phyloP scores from a whole-genome alignment of 2,797 vertebrate species.

The Antennarius maculatus region DNA sequence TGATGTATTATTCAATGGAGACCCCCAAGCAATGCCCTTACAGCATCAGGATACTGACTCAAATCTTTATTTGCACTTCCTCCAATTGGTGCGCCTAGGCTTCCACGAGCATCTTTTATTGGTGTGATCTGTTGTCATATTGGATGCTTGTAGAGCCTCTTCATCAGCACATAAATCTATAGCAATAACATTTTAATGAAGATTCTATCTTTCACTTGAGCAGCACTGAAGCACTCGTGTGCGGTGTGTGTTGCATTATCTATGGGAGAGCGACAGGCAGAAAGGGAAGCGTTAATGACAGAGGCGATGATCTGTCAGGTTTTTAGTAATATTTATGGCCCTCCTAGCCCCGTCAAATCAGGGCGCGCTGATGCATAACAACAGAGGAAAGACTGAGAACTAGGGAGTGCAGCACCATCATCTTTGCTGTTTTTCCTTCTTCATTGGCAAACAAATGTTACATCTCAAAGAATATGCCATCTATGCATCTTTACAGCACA shows the following conservation, averaged over 20 bases:
- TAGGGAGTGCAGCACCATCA: slow-evolving; percentile 22
- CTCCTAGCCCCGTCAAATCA: slow-evolving; percentile 57
- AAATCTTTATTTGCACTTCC: slow-evolving; percentile 60
- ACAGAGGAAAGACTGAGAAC: slow-evolving; percentile 24
- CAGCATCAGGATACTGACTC: slow-evolving; percentile 32
- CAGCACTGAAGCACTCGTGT: slow-evolving; percentile 28
- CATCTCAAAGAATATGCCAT: slow-evolving; percentile 4
- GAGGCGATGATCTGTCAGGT: slow-evolving; percentile 61
- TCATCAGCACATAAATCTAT: slow-evolving; percentile 66
- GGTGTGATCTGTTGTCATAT: slow-evolving; percentile 67
- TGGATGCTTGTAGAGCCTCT: slow-evolving; percentile 48
- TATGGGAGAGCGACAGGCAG: slow-evolving; percentile 47
- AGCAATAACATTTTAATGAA: slow-evolving; percentile 62
- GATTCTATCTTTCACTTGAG: slow-evolving; percentile 42
- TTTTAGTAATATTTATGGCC: slow-evolving; percentile 69
- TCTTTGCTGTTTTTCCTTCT: slow-evolving; percentile 48
- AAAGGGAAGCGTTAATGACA: slow-evolving; percentile 66
- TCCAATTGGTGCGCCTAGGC: slow-evolving; percentile 18
- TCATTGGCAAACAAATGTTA: slow-evolving; percentile 39
- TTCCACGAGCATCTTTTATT: slow-evolving; percentile 50
- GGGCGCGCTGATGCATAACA: slow-evolving; percentile 60
- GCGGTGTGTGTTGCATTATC: slow-evolving; percentile 47
- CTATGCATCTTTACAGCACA: slow-evolving; percentile 14
- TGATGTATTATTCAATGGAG: slow-evolving; percentile 57
- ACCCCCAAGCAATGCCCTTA: slow-evolving; percentile 27